Percentiles rank a stretch among this genome's conserved stretches.
Evolutionary conservation across 2,888 invertebrate genomes (phyloP).

Genomic region (Oxystoma pomonae): DNA sequence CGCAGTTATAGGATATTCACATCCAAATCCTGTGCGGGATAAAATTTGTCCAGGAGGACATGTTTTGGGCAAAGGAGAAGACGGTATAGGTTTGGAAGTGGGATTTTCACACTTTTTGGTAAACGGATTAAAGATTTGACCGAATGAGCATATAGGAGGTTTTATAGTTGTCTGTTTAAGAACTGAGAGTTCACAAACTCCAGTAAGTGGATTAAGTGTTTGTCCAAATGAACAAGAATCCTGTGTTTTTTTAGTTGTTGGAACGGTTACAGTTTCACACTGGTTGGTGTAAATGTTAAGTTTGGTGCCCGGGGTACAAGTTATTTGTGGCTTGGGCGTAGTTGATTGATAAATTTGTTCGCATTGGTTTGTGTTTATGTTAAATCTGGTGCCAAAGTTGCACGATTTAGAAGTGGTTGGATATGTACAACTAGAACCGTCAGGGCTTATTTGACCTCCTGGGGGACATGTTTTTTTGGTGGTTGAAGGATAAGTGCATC

Average conservation of each 20-base stretch:
- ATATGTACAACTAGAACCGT: conserved; percentile 14
- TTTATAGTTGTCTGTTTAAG: conserved; percentile 19
- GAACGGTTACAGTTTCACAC: conserved; percentile 13
- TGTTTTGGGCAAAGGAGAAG: conserved; percentile 35
- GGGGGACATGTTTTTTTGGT: conserved; percentile 14
- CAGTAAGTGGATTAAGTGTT: conserved; percentile 5
- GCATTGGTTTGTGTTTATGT: conserved; percentile 17
- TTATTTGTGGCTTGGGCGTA: conserved; percentile 9
- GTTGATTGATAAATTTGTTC: conserved; percentile 17
- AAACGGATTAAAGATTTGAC: conserved; percentile 11
- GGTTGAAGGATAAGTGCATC: not conserved
- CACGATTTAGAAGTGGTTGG: conserved; percentile 18
- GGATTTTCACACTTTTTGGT: conserved; percentile 30
- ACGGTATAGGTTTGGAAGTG: conserved; percentile 43
- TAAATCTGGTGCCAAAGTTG: conserved; percentile 22
- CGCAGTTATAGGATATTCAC: conserved; percentile 3
- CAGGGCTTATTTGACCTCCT: conserved; percentile 13
- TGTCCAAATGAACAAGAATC: conserved; percentile 2
- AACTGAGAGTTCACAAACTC: conserved; percentile 14
- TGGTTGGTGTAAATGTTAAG: conserved; percentile 14
- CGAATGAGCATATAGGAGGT: conserved; percentile 17
- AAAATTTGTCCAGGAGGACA: conserved; percentile 46
- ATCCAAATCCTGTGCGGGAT: not conserved
- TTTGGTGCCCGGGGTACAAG: conserved; percentile 12
- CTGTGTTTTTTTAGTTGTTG: not conserved